Base-by-base conservation (phyloP, 2,888 invertebrate genomes). In the Iselma pallidipennis region DNA sequence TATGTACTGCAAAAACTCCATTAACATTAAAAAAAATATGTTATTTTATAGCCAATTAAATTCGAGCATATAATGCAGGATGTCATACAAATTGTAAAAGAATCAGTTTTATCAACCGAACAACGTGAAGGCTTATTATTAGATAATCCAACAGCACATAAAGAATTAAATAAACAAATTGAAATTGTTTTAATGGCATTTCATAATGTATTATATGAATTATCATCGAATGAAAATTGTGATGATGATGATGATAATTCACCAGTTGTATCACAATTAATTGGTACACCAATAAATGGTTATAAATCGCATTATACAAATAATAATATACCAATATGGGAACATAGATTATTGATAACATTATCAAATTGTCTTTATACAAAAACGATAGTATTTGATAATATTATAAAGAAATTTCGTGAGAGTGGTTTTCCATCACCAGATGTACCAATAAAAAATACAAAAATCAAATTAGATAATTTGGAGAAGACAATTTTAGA, bases 361-460 rank as follows among this genome's bases (percentile, higher is more conserved):
- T 85, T 94, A 63, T 94, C 95, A 70, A 96, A 97, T 81, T 95
- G 95, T 77, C 89, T 90, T 64, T 95, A 93, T 79, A 93, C 95
- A 5, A 85, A 90, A 58, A 88, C 88, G 63, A 85, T 87, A 51
- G 88, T 93, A 53, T 84, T 96, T 64, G 88, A 90, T 2, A 85
- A 89, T 71, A 85, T 96, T 45, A 86, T 88, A 1, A 86, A 86
- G 26, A 82, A 87, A 10, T 89, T 95, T 63, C 85, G 85, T 28
- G 85, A 84, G 53, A 86, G 87, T 69, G 90, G 89, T 0, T 93
- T 95, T 79, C 92, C 94, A 0, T 58, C 69, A 66, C 90, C 92
- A 55, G 86, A 87, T 10, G 82, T 86, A 73, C 89, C 91, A 0
- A 82, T 93, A n/a, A 86, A 88, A 77, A 87, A 86, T 0, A 87